These are phyloP conservation scores for Hylaea fasciaria DNA, from an alignment of 2,888 invertebrate species.

Conservation along the genomic window DNA sequence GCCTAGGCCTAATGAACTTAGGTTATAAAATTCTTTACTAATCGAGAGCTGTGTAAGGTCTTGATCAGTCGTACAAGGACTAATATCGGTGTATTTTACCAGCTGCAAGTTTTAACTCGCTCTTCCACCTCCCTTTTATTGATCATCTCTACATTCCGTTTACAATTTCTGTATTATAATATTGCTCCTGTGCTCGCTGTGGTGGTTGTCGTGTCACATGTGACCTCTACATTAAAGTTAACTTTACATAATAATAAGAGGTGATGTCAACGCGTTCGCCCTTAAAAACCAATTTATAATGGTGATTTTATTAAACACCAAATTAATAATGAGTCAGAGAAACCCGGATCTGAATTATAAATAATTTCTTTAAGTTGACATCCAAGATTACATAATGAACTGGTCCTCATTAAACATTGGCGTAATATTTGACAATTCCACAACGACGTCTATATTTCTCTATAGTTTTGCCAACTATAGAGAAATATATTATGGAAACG, in stretches of 20 bases:
- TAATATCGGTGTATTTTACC: not conserved
- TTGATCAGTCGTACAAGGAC: constrained; percentile 2
- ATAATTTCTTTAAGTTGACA: constrained; percentile 63
- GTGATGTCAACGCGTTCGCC: constrained; percentile 33
- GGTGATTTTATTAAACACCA: constrained; percentile 28
- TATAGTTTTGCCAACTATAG: constrained; percentile 28
- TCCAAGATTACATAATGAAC: constrained; percentile 59
- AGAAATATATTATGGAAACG: constrained; percentile 14
- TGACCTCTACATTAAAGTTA: not conserved
- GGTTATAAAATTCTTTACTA: constrained; percentile 5
- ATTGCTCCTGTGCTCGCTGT: too few species aligned
- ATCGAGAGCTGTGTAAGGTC: not conserved
- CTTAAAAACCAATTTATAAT: constrained; percentile 33
- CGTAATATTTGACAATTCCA: constrained; percentile 47
- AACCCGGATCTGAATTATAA: constrained; percentile 65
- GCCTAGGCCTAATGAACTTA: constrained; percentile 11
- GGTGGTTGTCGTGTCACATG: too few species aligned
- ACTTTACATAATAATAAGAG: constrained; percentile 19
- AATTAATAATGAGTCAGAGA: constrained; percentile 53
- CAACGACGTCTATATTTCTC: constrained; percentile 27
- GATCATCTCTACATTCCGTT: too few species aligned
- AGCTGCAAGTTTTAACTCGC: too few species aligned
- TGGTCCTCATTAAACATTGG: constrained; percentile 46
- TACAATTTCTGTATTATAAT: too few species aligned
- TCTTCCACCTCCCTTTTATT: too few species aligned